Base-by-base conservation (phyloP, 1,140 invertebrate species). In the Apocrypta bakeri region DNA sequence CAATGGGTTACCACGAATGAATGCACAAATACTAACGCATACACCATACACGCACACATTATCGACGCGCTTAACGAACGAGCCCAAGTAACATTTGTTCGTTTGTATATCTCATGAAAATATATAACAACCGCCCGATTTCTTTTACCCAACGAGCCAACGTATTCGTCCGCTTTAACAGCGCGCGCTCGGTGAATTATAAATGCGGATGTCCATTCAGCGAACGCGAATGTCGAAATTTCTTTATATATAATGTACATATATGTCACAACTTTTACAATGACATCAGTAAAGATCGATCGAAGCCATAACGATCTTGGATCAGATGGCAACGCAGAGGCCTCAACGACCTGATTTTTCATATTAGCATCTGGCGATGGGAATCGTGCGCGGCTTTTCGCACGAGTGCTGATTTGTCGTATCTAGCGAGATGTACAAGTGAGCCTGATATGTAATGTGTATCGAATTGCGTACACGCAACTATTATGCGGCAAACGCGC, bases 361-460 rank as follows among this genome's bases (percentile, higher is more conserved):
- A 29, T 9, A 82, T 82, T 82, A 78, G 64, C 75, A 82, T 72
- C 17, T 25, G 80, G 82, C 81, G 81, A 82, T 68, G 73, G 73
- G 73, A 75, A 75, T 75, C 72, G 73, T 17, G 29, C 68, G 79
- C 21, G 42, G 81, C 73, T 83, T 85, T 81, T 81, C 78, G 75
- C 40, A n/a, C 71, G 64, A 66, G 63, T 11, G 21, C n/a, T n/a
- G n/a, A n/a, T n/a, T n/a, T n/a, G n/a, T n/a, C n/a, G n/a, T n/a
- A n/a, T n/a, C n/a, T n/a, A 27, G n/a, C n/a, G n/a, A 27, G n/a
- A n/a, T n/a, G n/a, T n/a, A n/a, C n/a, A 24, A 63, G 14, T n/a
- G 29, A 31, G 33, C 9, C 11, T 14, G 11, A 66, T 21, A 31
- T 63, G 29, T 76, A 66, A 37, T 40, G 33, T 64, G 76, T 69